Evolutionary conservation across 2,113 vertebrate genomes (phyloP).

Genomic region (Myotis yumanensis): DNA sequence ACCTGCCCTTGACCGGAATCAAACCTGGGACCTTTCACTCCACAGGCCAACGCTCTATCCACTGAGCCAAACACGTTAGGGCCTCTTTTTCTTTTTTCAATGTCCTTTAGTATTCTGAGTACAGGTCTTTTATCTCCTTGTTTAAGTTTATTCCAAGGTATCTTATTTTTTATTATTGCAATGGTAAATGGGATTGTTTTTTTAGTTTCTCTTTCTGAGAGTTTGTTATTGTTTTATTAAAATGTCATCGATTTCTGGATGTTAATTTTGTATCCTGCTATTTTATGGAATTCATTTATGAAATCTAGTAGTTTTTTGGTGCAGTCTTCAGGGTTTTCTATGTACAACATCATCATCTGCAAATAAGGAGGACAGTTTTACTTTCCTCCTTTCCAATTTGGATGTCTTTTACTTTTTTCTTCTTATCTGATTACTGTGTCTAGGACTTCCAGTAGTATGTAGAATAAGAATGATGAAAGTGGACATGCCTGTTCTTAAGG

Average conservation of each 20-base stretch:
- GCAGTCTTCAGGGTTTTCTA: background rate
- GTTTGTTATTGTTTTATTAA: background rate
- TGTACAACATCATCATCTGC: background rate
- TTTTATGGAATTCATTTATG: background rate
- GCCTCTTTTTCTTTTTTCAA: background rate
- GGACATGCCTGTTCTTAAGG: background rate
- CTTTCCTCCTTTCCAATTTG: background rate
- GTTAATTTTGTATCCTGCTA: background rate
- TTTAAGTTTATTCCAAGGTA: background rate
- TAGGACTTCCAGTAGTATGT: background rate
- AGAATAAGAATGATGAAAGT: background rate
- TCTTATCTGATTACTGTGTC: background rate
- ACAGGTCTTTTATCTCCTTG: background rate
- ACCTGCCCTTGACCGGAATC: too few relatives aligned
- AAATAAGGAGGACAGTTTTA: background rate
- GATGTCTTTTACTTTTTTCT: background rate
- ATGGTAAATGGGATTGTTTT: background rate
- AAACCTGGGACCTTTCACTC: too few relatives aligned
- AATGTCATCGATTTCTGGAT: too few relatives aligned
- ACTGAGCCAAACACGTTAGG: too few relatives aligned
- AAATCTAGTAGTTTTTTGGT: background rate
- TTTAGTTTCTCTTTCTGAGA: background rate
- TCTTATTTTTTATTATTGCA: background rate
- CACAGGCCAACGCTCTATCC: too few relatives aligned
- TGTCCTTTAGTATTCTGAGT: background rate